These are phyloP conservation scores for Athalia cordata DNA, from an alignment of 2,888 invertebrate genomes.

Conservation along the genomic window DNA sequence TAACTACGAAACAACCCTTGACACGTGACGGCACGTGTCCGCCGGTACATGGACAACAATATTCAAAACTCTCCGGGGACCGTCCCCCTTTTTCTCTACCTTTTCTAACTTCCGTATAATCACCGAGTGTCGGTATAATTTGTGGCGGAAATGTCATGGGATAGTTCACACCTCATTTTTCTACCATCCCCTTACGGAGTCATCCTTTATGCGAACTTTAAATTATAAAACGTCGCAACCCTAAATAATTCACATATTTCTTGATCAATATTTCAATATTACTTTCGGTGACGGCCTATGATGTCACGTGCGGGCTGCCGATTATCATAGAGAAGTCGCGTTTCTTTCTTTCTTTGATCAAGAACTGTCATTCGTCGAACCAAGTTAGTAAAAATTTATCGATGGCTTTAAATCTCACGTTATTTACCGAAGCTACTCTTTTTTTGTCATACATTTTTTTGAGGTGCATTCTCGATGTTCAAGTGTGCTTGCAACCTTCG, in stretches of 20 bases:
- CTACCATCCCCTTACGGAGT: conserved; percentile 5
- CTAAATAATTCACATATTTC: conserved; percentile 16
- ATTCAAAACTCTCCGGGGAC: conserved; percentile 12
- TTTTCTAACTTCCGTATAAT: conserved; percentile 9
- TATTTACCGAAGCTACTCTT: too few species aligned
- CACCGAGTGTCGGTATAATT: conserved; percentile 1
- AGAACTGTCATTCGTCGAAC: too few species aligned
- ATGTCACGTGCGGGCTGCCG: not conserved
- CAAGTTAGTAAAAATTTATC: too few species aligned
- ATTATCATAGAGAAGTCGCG: not conserved
- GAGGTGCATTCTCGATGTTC: too few species aligned
- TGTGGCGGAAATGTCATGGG: conserved; percentile 57
- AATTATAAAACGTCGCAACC: conserved; percentile 40
- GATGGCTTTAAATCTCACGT: too few species aligned
- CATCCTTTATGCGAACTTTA: conserved; percentile 20
- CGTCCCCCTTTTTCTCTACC: not conserved
- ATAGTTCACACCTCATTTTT: conserved; percentile 61
- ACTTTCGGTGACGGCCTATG: too few species aligned
- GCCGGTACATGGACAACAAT: conserved; percentile 20
- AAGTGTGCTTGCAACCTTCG: too few species aligned
- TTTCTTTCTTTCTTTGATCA: too few species aligned
- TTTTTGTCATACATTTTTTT: too few species aligned
- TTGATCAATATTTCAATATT: not conserved
- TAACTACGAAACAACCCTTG: conserved; percentile 23
- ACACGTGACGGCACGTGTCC: conserved; percentile 56